A percentile compares a stretch with the other conserved stretches of the same genome.
phyloP scores from a whole-genome alignment of 2,888 invertebrate species.

The Agrochola litura region DNA sequence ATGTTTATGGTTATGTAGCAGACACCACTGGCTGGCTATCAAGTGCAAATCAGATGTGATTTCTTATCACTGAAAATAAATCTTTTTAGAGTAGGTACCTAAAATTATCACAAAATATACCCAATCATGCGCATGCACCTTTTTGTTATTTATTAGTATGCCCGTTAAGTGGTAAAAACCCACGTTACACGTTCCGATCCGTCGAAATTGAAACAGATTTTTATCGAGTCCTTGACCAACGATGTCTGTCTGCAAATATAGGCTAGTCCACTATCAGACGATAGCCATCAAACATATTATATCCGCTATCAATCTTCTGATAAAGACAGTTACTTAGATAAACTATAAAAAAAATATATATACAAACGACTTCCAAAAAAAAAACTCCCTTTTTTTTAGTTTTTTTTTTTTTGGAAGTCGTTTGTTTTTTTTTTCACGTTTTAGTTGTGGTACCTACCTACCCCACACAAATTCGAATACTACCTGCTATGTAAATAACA shows the following conservation, averaged over 20 bases:
- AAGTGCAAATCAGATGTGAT: conserved; percentile 6
- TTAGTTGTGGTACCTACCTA: too few relatives aligned
- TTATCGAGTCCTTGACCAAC: conserved; percentile 23
- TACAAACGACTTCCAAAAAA: too few relatives aligned
- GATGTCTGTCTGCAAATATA: conserved; percentile 31
- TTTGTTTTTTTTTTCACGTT: too few relatives aligned
- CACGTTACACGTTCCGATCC: conserved; percentile 5
- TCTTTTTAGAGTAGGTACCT: not conserved
- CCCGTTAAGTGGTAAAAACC: conserved; percentile 2
- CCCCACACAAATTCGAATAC: too few relatives aligned
- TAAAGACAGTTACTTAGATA: conserved; percentile 20
- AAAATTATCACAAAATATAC: conserved; percentile 3
- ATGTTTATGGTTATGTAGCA: not conserved
- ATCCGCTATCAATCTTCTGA: conserved; percentile 21
- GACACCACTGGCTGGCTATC: not conserved
- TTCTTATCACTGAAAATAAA: conserved; percentile 10
- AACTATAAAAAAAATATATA: not conserved
- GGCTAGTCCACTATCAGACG: conserved; percentile 24
- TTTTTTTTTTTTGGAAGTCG: too few relatives aligned
- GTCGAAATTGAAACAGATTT: conserved; percentile 12
- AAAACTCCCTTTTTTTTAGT: too few relatives aligned
- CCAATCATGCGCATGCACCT: not conserved
- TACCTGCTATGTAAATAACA: too few relatives aligned
- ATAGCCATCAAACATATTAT: conserved; percentile 19
- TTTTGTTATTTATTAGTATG: not conserved